Evolutionary conservation across 2,113 vertebrate genomes (phyloP).

Genomic region (Lepus europaeus): DNA sequence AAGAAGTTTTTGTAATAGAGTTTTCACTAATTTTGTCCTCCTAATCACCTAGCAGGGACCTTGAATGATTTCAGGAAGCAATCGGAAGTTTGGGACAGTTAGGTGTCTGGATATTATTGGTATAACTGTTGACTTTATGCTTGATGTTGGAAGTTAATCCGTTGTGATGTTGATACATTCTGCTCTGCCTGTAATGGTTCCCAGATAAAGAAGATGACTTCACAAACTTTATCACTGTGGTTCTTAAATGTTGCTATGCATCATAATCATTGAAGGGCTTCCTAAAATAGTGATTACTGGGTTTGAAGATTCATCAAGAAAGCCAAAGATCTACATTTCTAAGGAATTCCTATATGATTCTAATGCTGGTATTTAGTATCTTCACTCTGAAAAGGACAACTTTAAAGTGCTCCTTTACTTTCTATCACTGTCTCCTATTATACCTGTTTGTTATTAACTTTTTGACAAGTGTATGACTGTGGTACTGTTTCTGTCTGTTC

Average conservation of each 20-base stretch:
- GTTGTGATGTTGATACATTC: not conserved
- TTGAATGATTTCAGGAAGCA: conserved; percentile 6
- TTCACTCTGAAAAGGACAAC: not conserved
- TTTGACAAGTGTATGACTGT: not conserved
- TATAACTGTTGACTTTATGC: not conserved
- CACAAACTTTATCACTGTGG: not conserved
- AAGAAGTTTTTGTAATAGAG: not conserved
- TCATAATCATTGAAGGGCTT: not conserved
- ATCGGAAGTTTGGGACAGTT: not conserved
- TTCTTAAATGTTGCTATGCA: not conserved
- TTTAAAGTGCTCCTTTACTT: not conserved
- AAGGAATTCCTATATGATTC: not conserved
- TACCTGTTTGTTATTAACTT: not conserved
- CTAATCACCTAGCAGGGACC: not conserved
- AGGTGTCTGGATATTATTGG: not conserved
- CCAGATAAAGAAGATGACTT: not conserved
- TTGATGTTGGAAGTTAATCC: not conserved
- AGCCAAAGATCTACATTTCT: not conserved
- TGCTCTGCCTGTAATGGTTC: not conserved
- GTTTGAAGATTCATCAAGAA: not conserved
- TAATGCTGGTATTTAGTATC: not conserved
- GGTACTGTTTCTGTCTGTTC: not conserved
- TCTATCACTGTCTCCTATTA: not conserved
- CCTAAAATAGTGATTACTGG: not conserved
- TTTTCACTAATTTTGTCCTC: conserved; percentile 9